A percentile compares a stretch with the other conserved stretches of the same genome.
These are phyloP conservation scores for Machimus atricapillus DNA, from an alignment of 2,888 invertebrate species.

Conservation along the genomic window DNA sequence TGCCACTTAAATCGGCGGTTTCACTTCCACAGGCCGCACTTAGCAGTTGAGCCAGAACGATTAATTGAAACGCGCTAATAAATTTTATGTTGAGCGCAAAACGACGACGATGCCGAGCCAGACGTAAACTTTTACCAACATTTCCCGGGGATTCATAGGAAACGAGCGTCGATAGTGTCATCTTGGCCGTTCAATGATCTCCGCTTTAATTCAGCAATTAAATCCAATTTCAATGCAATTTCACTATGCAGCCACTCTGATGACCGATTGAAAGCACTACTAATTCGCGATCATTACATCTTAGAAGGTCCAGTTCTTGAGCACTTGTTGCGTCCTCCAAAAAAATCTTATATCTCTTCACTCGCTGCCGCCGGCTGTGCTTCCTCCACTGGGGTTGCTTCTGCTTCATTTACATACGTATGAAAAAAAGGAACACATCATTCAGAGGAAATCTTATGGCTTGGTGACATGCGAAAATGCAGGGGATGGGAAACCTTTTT, in stretches of 20 bases:
- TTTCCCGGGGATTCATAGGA: slow-evolving; percentile 31
- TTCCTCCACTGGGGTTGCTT: background rate
- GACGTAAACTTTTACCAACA: background rate
- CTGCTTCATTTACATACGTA: slow-evolving; percentile 6
- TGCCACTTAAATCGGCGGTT: slow-evolving; percentile 41
- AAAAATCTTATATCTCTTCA: background rate
- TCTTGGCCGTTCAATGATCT: slow-evolving; percentile 32
- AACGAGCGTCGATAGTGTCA: slow-evolving; percentile 25
- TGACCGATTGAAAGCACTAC: background rate
- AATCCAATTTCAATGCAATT: background rate
- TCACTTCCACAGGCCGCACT: slow-evolving; percentile 48
- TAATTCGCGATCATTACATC: slow-evolving; percentile 8
- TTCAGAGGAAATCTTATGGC: slow-evolving; percentile 9
- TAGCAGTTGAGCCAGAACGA: slow-evolving; percentile 24
- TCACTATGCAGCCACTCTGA: background rate
- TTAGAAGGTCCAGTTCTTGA: slow-evolving; percentile 6
- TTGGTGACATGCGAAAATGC: slow-evolving; percentile 10
- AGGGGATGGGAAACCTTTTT: slow-evolving; percentile 13
- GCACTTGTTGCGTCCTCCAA: slow-evolving; percentile 29
- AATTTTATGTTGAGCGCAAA: background rate
- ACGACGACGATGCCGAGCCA: background rate
- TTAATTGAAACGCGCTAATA: slow-evolving; percentile 24
- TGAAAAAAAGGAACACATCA: background rate
- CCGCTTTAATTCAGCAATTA: background rate
- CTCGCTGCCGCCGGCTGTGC: background rate